phyloP scores from a whole-genome alignment of 1,140 invertebrate genomes.

The Delia radicum region DNA sequence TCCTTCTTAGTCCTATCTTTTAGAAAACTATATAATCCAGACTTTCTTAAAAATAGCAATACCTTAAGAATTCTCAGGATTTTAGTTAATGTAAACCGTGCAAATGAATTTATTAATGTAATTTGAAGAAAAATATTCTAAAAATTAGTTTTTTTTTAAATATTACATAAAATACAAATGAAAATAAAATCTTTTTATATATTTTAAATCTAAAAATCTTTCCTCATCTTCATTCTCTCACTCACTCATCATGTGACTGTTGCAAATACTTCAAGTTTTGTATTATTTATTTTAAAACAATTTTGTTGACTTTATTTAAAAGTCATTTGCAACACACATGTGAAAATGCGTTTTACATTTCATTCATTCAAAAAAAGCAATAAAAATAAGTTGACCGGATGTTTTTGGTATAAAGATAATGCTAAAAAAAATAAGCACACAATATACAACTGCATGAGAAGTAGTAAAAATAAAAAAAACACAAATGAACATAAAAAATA shows the following conservation, averaged over 20 bases:
- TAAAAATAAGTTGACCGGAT: not conserved
- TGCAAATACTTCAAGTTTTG: not conserved
- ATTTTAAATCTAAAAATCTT: too few species aligned
- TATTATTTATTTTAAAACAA: not conserved
- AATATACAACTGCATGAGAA: not conserved
- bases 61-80: too few species aligned
- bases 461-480: not conserved
- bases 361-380: not conserved
- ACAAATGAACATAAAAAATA: not conserved
- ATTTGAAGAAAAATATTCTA: too few species aligned
- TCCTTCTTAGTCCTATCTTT: too few species aligned
- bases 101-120: too few species aligned
- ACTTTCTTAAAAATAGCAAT: too few species aligned
- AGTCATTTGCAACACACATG: not conserved
- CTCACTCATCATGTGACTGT: not conserved
- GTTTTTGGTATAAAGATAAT: not conserved
- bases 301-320: not conserved
- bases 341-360: slow-evolving; percentile 4
- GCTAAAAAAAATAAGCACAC: not conserved
- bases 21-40: too few species aligned
- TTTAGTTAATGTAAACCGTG: too few species aligned
- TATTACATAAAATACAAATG: too few species aligned
- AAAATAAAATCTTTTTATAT: too few species aligned
- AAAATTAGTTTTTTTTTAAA: too few species aligned
- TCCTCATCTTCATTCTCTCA: not conserved